A percentile compares a stretch with the other conserved stretches of the same genome.
These are phyloP conservation scores for Sebastes steindachneri DNA, from an alignment of 2,797 vertebrate genomes.

Conservation along the genomic window DNA sequence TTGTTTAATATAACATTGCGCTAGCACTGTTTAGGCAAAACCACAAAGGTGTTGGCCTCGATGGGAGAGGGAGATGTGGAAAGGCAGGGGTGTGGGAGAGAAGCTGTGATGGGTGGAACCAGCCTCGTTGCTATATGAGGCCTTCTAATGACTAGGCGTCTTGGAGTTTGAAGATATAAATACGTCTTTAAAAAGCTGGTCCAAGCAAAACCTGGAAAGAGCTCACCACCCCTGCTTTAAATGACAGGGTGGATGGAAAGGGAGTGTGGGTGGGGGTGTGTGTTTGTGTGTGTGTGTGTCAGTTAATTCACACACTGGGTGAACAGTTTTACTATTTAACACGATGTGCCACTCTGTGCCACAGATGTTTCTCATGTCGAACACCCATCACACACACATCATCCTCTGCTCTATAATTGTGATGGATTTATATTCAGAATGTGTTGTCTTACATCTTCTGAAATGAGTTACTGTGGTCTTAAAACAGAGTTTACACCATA, in stretches of 20 bases:
- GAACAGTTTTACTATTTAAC: slow-evolving; percentile 27
- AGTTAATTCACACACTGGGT: slow-evolving; percentile 19
- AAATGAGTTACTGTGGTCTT: slow-evolving; percentile 10
- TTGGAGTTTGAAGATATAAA: slow-evolving; percentile 61
- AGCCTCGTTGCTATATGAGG: slow-evolving; percentile 40
- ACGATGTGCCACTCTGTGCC: slow-evolving; percentile 24
- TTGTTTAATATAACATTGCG: background rate
- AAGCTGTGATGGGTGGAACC: slow-evolving; percentile 49
- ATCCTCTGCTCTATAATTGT: background rate
- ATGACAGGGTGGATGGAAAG: slow-evolving; percentile 64
- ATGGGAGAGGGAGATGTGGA: background rate
- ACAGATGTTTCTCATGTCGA: slow-evolving; percentile 42
- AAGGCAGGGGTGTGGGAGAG: slow-evolving; percentile 19
- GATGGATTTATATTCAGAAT: slow-evolving; percentile 12
- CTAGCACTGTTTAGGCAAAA: background rate
- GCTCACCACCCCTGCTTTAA: slow-evolving; percentile 36
- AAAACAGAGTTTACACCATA: slow-evolving; percentile 16
- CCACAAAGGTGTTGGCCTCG: slow-evolving; percentile 42
- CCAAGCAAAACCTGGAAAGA: slow-evolving; percentile 41
- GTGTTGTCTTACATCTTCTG: background rate
- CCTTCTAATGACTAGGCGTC: slow-evolving; percentile 70
- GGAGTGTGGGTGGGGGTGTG: background rate
- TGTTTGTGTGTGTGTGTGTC: slow-evolving; percentile 11
- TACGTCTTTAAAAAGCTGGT: slow-evolving; percentile 38
- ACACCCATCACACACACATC: background rate